Base-by-base conservation (phyloP, 2,797 vertebrate species). In the Fratercula arctica region DNA sequence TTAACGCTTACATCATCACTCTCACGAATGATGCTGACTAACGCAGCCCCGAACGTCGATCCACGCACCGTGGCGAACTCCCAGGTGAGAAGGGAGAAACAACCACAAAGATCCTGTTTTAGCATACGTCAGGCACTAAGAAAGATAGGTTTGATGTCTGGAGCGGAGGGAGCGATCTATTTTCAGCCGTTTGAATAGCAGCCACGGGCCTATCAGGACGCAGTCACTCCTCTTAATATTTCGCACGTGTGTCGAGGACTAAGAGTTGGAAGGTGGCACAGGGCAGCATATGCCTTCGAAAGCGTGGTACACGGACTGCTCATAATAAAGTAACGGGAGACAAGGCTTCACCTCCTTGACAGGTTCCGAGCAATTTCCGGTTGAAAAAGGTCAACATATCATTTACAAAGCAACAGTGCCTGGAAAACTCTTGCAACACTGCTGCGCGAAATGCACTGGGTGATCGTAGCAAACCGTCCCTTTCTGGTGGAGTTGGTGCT, bases 1-100 rank as follows among this genome's bases (percentile, higher is more conserved):
- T 63, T 93, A 63, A 69, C 8, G 25, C 91, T 96, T 84, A 90
- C 95, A 95, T 96, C 96, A 89, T 59, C 78, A 61, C 85, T 83
- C 87, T 87, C 69, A 41, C 48, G 6, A 82, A 82, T 11, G 67
- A 84, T 67, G 86, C 88, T 57, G 93, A 96, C 91, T 86, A 98
- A 97, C 85, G 45, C 94, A 92, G 72, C 37, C 33, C 86, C 85
- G 60, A 91, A 95, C 64, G 77, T 95, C 76, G 87, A 94, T 70
- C 89, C 84, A 70, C 41, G 26, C 84, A 89, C 63, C 5, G 5
- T 70, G 5, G 73, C 1, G 2, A 79, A 31, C 66, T 79, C 85
- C 54, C 13, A 8, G 53, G 51, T 35, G 39, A 92, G 74, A 33
- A 51, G 54, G 80, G 63, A 88, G 56, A 61, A 94, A 77, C 45